A percentile compares a stretch with the other conserved stretches of the same genome.
These are phyloP conservation scores for Thereva unica DNA, from an alignment of 2,888 invertebrate genomes.

Conservation along the genomic window DNA sequence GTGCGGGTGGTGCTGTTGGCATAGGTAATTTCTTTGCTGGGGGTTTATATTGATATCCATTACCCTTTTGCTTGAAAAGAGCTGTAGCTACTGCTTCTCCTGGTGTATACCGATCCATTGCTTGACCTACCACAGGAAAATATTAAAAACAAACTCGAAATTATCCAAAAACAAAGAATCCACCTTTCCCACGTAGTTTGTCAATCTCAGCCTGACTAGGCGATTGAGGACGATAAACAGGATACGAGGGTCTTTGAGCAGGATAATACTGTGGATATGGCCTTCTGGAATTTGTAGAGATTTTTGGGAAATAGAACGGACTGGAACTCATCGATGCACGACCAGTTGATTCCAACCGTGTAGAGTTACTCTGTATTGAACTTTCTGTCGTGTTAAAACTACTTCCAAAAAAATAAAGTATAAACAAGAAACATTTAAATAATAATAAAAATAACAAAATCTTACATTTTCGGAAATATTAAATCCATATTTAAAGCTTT, in stretches of 20 bases:
- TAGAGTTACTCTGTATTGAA: neutral
- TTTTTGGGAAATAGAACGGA: conserved; percentile 49
- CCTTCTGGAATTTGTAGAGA: conserved; percentile 5
- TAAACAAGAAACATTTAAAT: conserved; percentile 7
- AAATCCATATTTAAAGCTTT: conserved; percentile 55
- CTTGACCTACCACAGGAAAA: conserved; percentile 45
- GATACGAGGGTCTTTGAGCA: conserved; percentile 32
- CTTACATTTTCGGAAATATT: conserved; percentile 53
- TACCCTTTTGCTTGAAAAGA: conserved; percentile 45
- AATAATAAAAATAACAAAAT: neutral
- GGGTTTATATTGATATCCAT: conserved; percentile 45
- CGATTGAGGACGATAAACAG: conserved; percentile 42
- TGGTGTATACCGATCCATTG: conserved; percentile 54
- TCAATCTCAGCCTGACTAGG: conserved; percentile 48
- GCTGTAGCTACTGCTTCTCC: conserved; percentile 53
- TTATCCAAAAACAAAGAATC: conserved; percentile 9
- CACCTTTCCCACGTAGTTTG: conserved; percentile 46
- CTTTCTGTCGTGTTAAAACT: conserved; percentile 21
- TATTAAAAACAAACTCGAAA: neutral
- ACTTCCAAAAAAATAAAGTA: neutral
- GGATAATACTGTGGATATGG: neutral
- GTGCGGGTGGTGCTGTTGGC: neutral
- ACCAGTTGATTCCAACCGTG: conserved; percentile 49
- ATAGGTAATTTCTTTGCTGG: conserved; percentile 33
- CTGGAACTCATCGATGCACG: conserved; percentile 53